Conservation (phyloP, 2,888 invertebrate genomes). For the Calameuta idolon region DNA sequence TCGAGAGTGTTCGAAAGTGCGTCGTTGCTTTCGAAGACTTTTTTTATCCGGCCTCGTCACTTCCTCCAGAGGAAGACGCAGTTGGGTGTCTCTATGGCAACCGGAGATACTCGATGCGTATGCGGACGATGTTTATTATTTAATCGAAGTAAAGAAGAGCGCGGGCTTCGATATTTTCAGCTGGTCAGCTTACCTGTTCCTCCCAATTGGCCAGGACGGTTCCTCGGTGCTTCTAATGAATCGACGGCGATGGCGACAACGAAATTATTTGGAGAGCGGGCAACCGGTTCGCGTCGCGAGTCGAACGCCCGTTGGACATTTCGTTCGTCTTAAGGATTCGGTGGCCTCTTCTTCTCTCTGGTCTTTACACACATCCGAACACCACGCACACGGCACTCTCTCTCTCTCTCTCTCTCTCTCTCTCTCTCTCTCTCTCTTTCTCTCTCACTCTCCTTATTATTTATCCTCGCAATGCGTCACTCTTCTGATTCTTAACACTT, state of each 20-base stretch:
- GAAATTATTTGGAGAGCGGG: slow-evolving; percentile 49
- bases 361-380: neutral
- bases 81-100: neutral
- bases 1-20: neutral
- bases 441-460: neutral
- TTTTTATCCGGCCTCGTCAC: neutral
- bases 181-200: slow-evolving; percentile 34
- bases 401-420: too few relatives aligned
- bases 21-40: neutral
- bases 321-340: slow-evolving; percentile 19
- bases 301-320: slow-evolving; percentile 21
- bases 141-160: neutral
- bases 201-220: slow-evolving; percentile 10
- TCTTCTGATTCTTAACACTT: neutral
- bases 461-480: neutral
- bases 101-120: slow-evolving; percentile 1
- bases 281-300: slow-evolving; percentile 49
- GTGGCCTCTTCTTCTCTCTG: neutral
- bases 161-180: slow-evolving; percentile 3
- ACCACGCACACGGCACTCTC: neutral
- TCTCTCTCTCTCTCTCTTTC: too few relatives aligned
- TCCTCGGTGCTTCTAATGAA: neutral
- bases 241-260: neutral
- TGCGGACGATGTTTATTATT: slow-evolving; percentile 2
- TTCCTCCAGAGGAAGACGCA: neutral